Evolutionary conservation across 1,140 invertebrate genomes (phyloP).

Genomic region (Drosophila virilis): DNA sequence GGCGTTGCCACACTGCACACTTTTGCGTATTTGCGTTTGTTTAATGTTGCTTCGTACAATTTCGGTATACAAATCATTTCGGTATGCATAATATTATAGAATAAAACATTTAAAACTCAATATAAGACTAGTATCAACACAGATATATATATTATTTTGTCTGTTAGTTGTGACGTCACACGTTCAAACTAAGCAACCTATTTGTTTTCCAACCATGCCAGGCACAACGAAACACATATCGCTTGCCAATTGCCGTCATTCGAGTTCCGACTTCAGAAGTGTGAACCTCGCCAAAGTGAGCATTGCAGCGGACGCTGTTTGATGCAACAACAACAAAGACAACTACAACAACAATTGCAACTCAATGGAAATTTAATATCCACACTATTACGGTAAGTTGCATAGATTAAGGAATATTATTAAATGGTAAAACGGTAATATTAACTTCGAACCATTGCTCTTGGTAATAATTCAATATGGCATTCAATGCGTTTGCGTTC

Average conservation of each 20-base stretch:
- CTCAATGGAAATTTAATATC: background rate
- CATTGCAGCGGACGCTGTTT: background rate
- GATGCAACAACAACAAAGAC: background rate
- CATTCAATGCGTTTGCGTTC: background rate
- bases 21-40: too few species aligned
- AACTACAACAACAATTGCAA: background rate
- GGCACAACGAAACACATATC: background rate
- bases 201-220: background rate
- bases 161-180: background rate
- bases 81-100: too few species aligned
- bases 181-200: background rate
- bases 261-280: constrained; percentile 21
- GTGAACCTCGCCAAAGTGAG: constrained; percentile 23
- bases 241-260: constrained; percentile 30
- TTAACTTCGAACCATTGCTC: too few species aligned
- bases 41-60: too few species aligned
- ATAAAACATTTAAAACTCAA: too few species aligned
- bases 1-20: background rate
- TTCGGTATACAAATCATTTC: too few species aligned
- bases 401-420: background rate
- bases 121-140: background rate
- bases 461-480: background rate
- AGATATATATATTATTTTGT: background rate
- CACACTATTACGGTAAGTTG: background rate
- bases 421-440: background rate